Evolutionary conservation across 1,140 invertebrate species (phyloP).

Genomic region (Drosophila navojoa): DNA sequence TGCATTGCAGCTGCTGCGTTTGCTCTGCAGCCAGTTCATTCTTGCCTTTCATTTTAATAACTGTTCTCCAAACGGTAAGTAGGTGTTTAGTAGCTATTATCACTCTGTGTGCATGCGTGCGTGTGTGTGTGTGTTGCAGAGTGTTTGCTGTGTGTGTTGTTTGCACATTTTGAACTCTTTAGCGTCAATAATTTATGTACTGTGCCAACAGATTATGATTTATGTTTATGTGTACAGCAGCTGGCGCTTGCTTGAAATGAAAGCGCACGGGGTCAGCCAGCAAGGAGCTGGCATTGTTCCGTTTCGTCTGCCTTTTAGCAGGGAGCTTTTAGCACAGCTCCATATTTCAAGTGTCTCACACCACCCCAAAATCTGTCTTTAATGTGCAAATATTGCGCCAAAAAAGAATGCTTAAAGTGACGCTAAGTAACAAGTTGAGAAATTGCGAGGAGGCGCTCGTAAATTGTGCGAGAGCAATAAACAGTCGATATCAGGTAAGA

Average conservation of each 20-base stretch:
- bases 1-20: slow-evolving; percentile 18
- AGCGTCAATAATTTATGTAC: slow-evolving; percentile 81
- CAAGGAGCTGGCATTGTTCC: slow-evolving; percentile 11
- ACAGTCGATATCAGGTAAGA: slow-evolving; percentile 51
- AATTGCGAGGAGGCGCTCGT: slow-evolving; percentile 68
- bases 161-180: slow-evolving; percentile 73
- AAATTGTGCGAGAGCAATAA: slow-evolving; percentile 79
- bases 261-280: background rate
- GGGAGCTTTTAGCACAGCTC: slow-evolving; percentile 21
- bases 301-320: slow-evolving; percentile 33
- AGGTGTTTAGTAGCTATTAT: slow-evolving; percentile 79
- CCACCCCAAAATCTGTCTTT: slow-evolving; percentile 5
- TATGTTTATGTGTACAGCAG: slow-evolving; percentile 58
- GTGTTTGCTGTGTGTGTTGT: slow-evolving; percentile 25
- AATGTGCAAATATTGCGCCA: slow-evolving; percentile 52
- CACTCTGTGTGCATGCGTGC: slow-evolving; percentile 29
- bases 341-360: slow-evolving; percentile 45
- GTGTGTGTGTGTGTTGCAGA: slow-evolving; percentile 24
- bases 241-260: slow-evolving; percentile 47
- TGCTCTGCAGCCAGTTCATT: slow-evolving; percentile 9
- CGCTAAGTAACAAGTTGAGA: slow-evolving; percentile 80
- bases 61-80: slow-evolving; percentile 57
- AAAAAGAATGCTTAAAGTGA: slow-evolving; percentile 70
- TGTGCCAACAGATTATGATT: slow-evolving; percentile 78
- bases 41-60: slow-evolving; percentile 58